Conservation (phyloP, 2,797 vertebrate genomes). For the Oreonectes daqikongensis region DNA sequence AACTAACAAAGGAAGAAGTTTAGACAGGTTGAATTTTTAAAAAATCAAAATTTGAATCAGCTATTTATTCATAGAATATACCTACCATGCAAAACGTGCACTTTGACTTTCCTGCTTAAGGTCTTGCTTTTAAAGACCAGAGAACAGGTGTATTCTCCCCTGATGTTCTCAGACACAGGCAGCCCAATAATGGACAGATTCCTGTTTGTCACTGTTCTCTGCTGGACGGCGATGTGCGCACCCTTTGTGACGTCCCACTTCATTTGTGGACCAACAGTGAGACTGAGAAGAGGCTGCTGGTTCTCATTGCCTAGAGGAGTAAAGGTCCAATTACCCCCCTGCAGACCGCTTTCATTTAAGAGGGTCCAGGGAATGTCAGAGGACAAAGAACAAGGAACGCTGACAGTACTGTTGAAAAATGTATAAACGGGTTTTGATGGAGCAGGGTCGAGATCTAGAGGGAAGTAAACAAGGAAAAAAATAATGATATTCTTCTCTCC, state of each 20-base stretch:
- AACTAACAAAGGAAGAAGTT: slow-evolving; percentile 18
- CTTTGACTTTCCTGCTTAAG: slow-evolving; percentile 39
- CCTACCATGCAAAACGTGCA: slow-evolving; percentile 74
- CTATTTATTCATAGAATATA: neutral
- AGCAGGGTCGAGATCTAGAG: slow-evolving; percentile 62
- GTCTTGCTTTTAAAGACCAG: slow-evolving; percentile 40
- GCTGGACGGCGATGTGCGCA: fast-evolving
- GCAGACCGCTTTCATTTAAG: slow-evolving; percentile 41
- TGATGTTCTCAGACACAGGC: neutral
- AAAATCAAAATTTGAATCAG: too few relatives aligned
- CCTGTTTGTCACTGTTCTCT: neutral
- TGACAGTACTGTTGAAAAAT: slow-evolving; percentile 30
- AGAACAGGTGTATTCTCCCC: slow-evolving; percentile 65
- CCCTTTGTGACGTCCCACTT: neutral
- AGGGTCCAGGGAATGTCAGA: slow-evolving; percentile 49
- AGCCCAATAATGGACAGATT: slow-evolving; percentile 53
- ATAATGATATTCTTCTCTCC: neutral
- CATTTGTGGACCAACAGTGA: neutral
- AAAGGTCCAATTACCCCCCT: slow-evolving; percentile 66
- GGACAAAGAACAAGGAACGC: slow-evolving; percentile 63
- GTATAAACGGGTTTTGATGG: slow-evolving; percentile 52
- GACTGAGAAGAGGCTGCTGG: fast-evolving
- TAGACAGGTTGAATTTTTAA: neutral
- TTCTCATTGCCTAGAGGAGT: slow-evolving; percentile 3
- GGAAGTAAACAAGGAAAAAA: neutral